Evolutionary conservation across 2,888 invertebrate species (phyloP).

Genomic region (Lasioglossum oenotherae): DNA sequence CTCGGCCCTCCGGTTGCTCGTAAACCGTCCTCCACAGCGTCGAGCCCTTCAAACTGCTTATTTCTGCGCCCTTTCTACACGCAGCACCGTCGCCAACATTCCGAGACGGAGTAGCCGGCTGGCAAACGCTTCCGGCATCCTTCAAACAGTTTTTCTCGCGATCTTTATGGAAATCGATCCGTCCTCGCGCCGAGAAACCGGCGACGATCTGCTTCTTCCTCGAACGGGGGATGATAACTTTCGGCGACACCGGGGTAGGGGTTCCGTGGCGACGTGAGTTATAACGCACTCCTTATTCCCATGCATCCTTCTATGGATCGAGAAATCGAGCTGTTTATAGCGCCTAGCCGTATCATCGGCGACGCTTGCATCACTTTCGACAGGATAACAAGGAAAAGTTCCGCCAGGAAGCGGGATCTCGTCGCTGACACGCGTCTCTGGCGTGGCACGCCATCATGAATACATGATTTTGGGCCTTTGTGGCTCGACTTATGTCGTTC

Average conservation of each 20-base stretch:
- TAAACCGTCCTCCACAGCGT: conserved; percentile 66
- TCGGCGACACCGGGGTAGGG: conserved; percentile 9
- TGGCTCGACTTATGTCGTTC: not conserved
- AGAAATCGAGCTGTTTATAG: conserved; percentile 22
- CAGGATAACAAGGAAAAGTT: conserved; percentile 20
- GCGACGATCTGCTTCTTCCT: conserved; percentile 19
- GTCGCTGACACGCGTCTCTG: not conserved
- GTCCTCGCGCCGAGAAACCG: conserved; percentile 15
- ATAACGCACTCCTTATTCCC: conserved; percentile 19
- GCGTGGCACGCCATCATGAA: not conserved
- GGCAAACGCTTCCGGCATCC: conserved; percentile 3
- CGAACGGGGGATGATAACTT: conserved; percentile 23
- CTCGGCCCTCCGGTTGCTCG: conserved; percentile 72
- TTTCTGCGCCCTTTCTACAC: conserved; percentile 26
- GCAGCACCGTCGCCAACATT: not conserved
- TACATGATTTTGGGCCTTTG: not conserved
- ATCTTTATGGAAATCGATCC: conserved; percentile 53
- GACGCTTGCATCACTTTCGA: not conserved
- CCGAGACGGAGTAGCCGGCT: conserved; percentile 37
- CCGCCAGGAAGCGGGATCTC: not conserved
- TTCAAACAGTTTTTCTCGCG: conserved; percentile 37
- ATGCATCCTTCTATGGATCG: conserved; percentile 25
- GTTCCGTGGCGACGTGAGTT: not conserved
- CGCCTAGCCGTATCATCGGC: not conserved
- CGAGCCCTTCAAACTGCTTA: conserved; percentile 2